phyloP scores from a whole-genome alignment of 2,888 invertebrate species.

The Netelia inedita region DNA sequence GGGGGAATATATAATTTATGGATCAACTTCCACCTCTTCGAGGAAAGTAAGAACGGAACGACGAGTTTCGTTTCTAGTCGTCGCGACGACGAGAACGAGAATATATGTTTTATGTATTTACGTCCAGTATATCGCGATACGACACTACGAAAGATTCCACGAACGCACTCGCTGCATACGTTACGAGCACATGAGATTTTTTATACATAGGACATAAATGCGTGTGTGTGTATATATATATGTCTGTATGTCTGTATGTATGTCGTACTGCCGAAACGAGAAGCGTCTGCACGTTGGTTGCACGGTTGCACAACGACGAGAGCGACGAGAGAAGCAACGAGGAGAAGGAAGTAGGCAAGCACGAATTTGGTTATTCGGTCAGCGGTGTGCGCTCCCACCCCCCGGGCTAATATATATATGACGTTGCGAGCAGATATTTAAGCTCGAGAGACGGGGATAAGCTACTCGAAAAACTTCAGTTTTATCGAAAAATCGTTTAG shows the following conservation, averaged over 20 bases:
- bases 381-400: conserved; percentile 73
- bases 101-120: conserved; percentile 1
- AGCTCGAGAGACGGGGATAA: background rate
- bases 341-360: conserved; percentile 77
- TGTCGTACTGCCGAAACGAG: background rate
- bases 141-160: background rate
- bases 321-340: conserved; percentile 24
- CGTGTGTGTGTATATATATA: background rate
- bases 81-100: background rate
- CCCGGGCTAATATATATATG: conserved; percentile 69
- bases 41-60: conserved; percentile 71
- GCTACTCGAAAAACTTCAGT: conserved; percentile 42
- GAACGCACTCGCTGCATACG: conserved; percentile 8
- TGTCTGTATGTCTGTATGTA: background rate
- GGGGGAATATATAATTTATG: conserved; percentile 47
- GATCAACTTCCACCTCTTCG: conserved; percentile 56
- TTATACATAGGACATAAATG: background rate
- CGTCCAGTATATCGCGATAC: background rate
- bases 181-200: conserved; percentile 18
- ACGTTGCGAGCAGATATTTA: background rate
- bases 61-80: conserved; percentile 28
- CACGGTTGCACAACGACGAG: conserved; percentile 50
- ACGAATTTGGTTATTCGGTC: conserved; percentile 84
- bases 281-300: background rate
- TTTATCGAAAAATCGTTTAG: conserved; percentile 24